Conservation (phyloP, 2,888 invertebrate species). For the Agonopterix subpropinquella region DNA sequence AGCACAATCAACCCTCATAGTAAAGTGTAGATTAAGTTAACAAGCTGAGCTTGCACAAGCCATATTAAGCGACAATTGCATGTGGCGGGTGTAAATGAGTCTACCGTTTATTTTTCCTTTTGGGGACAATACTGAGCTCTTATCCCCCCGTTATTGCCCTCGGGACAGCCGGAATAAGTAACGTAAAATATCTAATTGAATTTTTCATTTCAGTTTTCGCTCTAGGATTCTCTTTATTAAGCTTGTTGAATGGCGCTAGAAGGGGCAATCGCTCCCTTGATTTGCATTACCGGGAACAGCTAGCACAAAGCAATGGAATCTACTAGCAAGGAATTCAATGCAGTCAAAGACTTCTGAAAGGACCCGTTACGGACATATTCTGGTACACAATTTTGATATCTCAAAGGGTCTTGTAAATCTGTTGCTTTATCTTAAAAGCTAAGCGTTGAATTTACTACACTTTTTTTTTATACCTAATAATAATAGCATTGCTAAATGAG, state of each 20-base stretch:
- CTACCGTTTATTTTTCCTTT: constrained; percentile 34
- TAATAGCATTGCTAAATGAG: neutral
- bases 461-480: too few species aligned
- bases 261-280: constrained; percentile 48
- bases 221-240: constrained; percentile 51
- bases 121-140: constrained; percentile 27
- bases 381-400: constrained; percentile 4
- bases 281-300: constrained; percentile 46
- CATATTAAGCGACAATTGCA: constrained; percentile 41
- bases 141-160: constrained; percentile 35
- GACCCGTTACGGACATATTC: constrained; percentile 5
- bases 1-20: constrained; percentile 3
- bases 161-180: constrained; percentile 30
- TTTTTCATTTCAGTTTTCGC: constrained; percentile 49
- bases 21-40: constrained; percentile 18
- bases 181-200: constrained; percentile 56
- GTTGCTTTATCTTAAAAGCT: neutral
- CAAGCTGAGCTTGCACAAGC: constrained; percentile 31
- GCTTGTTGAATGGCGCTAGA: constrained; percentile 42
- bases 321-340: constrained; percentile 30
- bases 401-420: constrained; percentile 5
- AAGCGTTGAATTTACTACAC: neutral
- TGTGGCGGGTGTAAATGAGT: constrained; percentile 44
- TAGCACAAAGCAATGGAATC: constrained; percentile 36
- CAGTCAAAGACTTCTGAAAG: constrained; percentile 30